phyloP scores from a whole-genome alignment of 2,888 invertebrate genomes.

The Nowickia ferox region DNA sequence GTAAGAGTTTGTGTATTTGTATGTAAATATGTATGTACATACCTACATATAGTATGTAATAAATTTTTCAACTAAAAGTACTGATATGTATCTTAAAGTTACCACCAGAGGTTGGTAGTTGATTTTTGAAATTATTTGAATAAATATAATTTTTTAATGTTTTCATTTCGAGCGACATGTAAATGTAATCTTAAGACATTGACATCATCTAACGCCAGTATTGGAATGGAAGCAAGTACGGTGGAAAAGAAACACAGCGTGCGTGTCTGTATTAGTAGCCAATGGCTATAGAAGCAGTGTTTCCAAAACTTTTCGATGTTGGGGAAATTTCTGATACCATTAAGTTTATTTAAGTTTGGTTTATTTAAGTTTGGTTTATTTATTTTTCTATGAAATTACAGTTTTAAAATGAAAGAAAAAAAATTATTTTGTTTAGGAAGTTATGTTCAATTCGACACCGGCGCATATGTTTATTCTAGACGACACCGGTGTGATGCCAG shows the following conservation, averaged over 20 bases:
- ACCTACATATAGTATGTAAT: too few relatives aligned
- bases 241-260: not conserved
- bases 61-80: not conserved
- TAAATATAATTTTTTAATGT: not conserved
- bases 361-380: too few relatives aligned
- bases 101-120: not conserved
- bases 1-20: not conserved
- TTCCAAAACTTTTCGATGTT: not conserved
- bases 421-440: too few relatives aligned
- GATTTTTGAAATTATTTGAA: not conserved
- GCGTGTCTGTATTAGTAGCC: not conserved
- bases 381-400: too few relatives aligned
- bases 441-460: too few relatives aligned
- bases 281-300: not conserved
- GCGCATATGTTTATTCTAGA: too few relatives aligned
- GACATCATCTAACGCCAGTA: slow-evolving; percentile 46
- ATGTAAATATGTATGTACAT: not conserved
- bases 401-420: too few relatives aligned
- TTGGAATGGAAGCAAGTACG: not conserved
- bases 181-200: slow-evolving; percentile 62
- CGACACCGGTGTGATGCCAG: too few relatives aligned
- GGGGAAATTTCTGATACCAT: not conserved
- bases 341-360: too few relatives aligned
- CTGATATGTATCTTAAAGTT: not conserved
- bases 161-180: slow-evolving; percentile 20